Evolutionary conservation across 2,888 invertebrate genomes (phyloP).

Genomic region (Monochamus alternatus): DNA sequence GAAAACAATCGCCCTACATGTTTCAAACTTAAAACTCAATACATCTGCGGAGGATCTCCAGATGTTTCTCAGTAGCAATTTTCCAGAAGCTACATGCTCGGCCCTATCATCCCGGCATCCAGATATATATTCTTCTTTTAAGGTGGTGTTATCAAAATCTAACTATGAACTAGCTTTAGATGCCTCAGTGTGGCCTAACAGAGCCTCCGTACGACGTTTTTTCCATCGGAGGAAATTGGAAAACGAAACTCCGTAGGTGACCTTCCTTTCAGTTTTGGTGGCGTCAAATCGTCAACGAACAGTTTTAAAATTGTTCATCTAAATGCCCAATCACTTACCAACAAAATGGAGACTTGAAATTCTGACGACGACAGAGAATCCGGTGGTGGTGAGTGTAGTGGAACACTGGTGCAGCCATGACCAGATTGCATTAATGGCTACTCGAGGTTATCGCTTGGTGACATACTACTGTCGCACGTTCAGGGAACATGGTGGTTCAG

Average conservation of each 20-base stretch:
- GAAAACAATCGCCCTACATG: conserved; percentile 1
- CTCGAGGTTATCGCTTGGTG: conserved; percentile 19
- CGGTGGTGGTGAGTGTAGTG: conserved; percentile 32
- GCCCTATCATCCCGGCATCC: not conserved
- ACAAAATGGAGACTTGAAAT: not conserved
- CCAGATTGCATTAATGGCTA: not conserved
- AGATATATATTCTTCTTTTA: not conserved
- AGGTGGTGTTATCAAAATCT: not conserved
- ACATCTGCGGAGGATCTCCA: not conserved
- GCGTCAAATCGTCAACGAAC: not conserved
- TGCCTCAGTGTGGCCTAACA: not conserved
- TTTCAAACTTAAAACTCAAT: not conserved
- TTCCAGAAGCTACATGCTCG: not conserved
- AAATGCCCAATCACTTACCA: conserved; percentile 26
- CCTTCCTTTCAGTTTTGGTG: not conserved
- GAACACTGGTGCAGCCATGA: conserved; percentile 32
- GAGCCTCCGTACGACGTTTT: not conserved
- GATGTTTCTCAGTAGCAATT: not conserved
- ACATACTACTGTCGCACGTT: conserved; percentile 18
- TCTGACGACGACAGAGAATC: conserved; percentile 24
- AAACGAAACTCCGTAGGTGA: not conserved
- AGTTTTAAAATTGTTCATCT: conserved; percentile 18
- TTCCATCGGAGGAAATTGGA: not conserved
- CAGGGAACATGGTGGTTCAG: not conserved
- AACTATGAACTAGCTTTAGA: not conserved